A percentile compares a stretch with the other conserved stretches of the same genome.
phyloP scores from a whole-genome alignment of 2,113 vertebrate species.

The Laterallus jamaicensis region DNA sequence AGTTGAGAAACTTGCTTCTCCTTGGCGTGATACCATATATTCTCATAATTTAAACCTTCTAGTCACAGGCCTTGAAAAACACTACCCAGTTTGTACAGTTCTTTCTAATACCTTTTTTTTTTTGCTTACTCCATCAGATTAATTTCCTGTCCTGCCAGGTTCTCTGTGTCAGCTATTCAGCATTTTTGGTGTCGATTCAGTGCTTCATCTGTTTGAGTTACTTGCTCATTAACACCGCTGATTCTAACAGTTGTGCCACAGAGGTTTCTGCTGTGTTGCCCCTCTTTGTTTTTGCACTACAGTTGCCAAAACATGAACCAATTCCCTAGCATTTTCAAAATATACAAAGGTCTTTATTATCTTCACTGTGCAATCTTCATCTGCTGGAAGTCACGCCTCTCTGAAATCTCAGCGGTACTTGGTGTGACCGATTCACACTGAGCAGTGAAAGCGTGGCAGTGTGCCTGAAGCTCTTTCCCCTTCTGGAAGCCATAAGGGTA shows the following conservation, averaged over 20 bases:
- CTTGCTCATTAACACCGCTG: neutral
- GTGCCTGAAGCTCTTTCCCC: neutral
- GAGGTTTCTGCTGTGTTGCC: neutral
- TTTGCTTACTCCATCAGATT: neutral
- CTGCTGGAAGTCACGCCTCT: neutral
- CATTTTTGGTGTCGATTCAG: neutral
- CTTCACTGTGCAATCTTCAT: neutral
- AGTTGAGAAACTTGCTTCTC: neutral
- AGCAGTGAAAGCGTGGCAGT: rapidly evolving
- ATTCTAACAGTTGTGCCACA: neutral
- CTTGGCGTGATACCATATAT: neutral
- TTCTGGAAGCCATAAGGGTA: neutral
- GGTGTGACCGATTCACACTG: neutral
- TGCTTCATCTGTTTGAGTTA: neutral
- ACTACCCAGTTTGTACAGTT: neutral
- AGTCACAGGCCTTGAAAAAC: neutral
- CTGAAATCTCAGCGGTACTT: neutral
- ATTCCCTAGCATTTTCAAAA: neutral
- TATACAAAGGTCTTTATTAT: neutral
- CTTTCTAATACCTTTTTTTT: neutral
- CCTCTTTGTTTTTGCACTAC: neutral
- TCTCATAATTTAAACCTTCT: neutral
- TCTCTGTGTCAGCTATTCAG: neutral
- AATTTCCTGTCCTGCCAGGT: neutral
- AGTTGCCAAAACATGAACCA: neutral